A percentile compares a stretch with the other conserved stretches of the same genome.
These are phyloP conservation scores for Heliothis virescens DNA, from an alignment of 1,140 invertebrate genomes.

Conservation along the genomic window DNA sequence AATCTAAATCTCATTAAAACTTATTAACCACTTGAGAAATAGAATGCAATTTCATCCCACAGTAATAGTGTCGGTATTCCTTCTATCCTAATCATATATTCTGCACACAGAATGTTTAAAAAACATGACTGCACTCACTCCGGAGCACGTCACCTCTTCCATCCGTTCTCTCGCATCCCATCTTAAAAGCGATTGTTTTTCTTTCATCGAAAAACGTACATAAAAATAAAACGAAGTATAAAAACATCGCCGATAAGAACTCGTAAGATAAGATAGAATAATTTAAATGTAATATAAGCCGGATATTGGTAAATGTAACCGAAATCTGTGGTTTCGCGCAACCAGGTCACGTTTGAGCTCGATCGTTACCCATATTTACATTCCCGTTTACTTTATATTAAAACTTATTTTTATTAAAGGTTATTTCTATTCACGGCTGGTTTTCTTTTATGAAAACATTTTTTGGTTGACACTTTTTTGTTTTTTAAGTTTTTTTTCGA, in stretches of 20 bases:
- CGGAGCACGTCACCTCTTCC: slow-evolving; percentile 24
- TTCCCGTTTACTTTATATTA: slow-evolving; percentile 44
- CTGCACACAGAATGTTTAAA: slow-evolving; percentile 25
- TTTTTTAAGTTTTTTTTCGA: neutral
- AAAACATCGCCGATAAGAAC: slow-evolving; percentile 45
- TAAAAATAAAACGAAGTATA: slow-evolving; percentile 37
- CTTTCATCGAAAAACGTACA: slow-evolving; percentile 27
- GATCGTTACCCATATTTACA: slow-evolving; percentile 46
- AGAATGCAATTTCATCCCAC: neutral
- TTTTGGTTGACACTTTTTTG: slow-evolving; percentile 16
- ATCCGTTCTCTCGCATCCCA: slow-evolving; percentile 13
- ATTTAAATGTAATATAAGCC: slow-evolving; percentile 50
- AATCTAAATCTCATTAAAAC: too few species aligned
- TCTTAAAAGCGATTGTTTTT: slow-evolving; percentile 21
- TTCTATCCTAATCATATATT: neutral
- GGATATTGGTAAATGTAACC: slow-evolving; percentile 47
- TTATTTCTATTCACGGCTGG: slow-evolving; percentile 41
- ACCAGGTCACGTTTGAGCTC: slow-evolving; percentile 47
- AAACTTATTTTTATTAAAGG: slow-evolving; percentile 47
- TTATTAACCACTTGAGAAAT: neutral
- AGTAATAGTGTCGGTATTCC: neutral
- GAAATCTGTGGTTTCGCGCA: slow-evolving; percentile 50
- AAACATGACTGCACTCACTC: slow-evolving; percentile 28
- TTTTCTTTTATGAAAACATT: slow-evolving; percentile 31
- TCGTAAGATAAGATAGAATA: slow-evolving; percentile 43